These are phyloP conservation scores for Smutsia temminckii DNA, from an alignment of 2,797 vertebrate genomes.

Conservation along the genomic window DNA sequence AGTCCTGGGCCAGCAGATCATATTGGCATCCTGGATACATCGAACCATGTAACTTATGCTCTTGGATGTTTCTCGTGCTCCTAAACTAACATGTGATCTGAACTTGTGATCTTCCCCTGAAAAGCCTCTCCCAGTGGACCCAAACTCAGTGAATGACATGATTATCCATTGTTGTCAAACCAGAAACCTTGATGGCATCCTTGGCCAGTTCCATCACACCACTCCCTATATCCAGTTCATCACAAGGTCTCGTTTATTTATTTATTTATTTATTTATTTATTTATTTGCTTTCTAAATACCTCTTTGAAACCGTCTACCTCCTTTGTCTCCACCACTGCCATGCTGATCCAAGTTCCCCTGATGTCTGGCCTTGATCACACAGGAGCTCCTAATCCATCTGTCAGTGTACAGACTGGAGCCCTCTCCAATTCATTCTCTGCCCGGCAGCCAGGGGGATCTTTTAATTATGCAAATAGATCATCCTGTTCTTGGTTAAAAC, in stretches of 20 bases:
- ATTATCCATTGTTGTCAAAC: not conserved
- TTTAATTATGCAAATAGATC: not conserved
- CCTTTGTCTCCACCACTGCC: not conserved
- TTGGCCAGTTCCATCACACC: not conserved
- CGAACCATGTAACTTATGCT: fast-evolving
- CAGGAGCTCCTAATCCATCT: not conserved
- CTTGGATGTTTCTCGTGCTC: not conserved
- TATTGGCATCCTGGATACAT: fast-evolving
- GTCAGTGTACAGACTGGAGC: not conserved
- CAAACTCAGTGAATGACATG: not conserved
- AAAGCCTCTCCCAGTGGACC: not conserved
- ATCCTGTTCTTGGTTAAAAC: not conserved
- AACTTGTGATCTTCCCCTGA: not conserved
- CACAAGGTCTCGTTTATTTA: not conserved
- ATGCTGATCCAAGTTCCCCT: not conserved
- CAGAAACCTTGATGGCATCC: not conserved
- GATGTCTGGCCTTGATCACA: not conserved
- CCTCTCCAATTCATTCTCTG: not conserved
- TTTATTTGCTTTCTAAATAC: not conserved
- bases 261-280: not conserved
- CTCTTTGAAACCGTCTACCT: not conserved
- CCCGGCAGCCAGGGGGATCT: not conserved
- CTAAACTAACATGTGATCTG: not conserved
- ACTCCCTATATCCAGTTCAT: not conserved
- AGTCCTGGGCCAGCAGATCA: not conserved